Conservation (phyloP, 30 jellyfish, hydroid and myxozoan genomes). For the Cassiopea xamachana region DNA sequence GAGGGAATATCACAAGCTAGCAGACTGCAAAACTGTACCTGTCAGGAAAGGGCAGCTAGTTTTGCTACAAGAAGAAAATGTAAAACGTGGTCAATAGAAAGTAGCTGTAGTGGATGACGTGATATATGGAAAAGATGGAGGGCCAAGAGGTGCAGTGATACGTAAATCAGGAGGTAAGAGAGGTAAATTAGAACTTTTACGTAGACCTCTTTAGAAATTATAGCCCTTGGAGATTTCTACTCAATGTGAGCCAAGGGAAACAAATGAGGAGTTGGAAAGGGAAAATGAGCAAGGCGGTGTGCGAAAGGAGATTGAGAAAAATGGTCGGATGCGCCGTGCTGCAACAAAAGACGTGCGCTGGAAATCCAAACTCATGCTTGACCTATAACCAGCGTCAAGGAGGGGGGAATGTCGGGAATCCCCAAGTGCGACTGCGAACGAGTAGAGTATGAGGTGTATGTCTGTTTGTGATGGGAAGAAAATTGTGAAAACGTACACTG, state of each 20-base stretch:
- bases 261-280: conserved; percentile 1
- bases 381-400: conserved; percentile 64
- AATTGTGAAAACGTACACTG: neutral
- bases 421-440: too few species aligned
- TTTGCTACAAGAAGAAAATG: conserved; percentile 38
- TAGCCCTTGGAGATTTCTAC: conserved; percentile 5
- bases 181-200: conserved; percentile 6
- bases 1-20: conserved; percentile 33
- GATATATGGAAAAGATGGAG: conserved; percentile 25
- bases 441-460: neutral
- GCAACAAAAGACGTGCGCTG: conserved; percentile 68
- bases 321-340: conserved; percentile 33
- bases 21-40: neutral
- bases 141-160: conserved; percentile 40
- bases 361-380: conserved; percentile 65
- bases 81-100: conserved; percentile 48
- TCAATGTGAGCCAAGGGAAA: conserved; percentile 11
- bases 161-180: conserved; percentile 7
- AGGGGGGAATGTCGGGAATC: conserved; percentile 16
- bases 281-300: neutral
- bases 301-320: conserved; percentile 13
- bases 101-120: conserved; percentile 17
- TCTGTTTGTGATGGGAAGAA: neutral
- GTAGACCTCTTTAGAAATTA: conserved; percentile 21
- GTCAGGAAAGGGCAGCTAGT: conserved; percentile 32